phyloP scores from a whole-genome alignment of 1,140 invertebrate species.

The Liolophura sinensis region DNA sequence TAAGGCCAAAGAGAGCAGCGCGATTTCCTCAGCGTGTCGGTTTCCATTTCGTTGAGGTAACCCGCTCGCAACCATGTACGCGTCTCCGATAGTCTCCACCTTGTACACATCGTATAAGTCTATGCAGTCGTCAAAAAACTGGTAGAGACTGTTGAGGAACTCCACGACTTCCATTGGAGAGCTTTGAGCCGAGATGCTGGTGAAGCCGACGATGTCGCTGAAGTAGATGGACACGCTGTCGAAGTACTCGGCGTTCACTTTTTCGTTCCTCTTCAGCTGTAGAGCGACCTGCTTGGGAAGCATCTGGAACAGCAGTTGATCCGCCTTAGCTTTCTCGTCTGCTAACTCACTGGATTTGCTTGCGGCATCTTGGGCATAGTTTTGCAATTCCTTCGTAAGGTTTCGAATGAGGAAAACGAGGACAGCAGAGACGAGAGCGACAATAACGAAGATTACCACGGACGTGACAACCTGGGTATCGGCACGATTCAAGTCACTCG shows the following conservation, averaged over 20 bases:
- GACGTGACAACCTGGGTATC: constrained; percentile 16
- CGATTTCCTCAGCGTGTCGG: constrained; percentile 77
- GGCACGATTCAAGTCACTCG: constrained; percentile 5
- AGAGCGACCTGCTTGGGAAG: constrained; percentile 15
- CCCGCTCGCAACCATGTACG: constrained; percentile 66
- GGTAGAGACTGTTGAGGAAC: constrained; percentile 67
- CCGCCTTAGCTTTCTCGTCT: no score
- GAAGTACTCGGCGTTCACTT: constrained; percentile 7
- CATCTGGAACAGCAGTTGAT: constrained; percentile 6
- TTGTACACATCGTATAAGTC: constrained; percentile 85
- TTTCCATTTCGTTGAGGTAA: constrained; percentile 63
- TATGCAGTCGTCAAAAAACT: constrained; percentile 85
- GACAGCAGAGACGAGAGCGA: constrained; percentile 17
- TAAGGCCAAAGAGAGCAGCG: constrained; percentile 81
- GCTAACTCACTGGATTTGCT: no score
- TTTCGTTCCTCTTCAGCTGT: constrained; percentile 4
- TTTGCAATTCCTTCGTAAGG: not conserved
- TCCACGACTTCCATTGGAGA: constrained; percentile 79
- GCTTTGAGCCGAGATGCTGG: constrained; percentile 75
- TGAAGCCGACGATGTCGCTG: constrained; percentile 80
- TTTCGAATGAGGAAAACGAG: constrained; percentile 21
- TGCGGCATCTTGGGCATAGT: no score
- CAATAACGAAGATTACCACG: constrained; percentile 15
- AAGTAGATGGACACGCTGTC: constrained; percentile 63
- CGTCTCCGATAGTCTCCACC: constrained; percentile 69